Percentiles rank a stretch among this genome's conserved stretches.
phyloP scores from a whole-genome alignment of 2,888 invertebrate species.

The Melinaea menophilus region DNA sequence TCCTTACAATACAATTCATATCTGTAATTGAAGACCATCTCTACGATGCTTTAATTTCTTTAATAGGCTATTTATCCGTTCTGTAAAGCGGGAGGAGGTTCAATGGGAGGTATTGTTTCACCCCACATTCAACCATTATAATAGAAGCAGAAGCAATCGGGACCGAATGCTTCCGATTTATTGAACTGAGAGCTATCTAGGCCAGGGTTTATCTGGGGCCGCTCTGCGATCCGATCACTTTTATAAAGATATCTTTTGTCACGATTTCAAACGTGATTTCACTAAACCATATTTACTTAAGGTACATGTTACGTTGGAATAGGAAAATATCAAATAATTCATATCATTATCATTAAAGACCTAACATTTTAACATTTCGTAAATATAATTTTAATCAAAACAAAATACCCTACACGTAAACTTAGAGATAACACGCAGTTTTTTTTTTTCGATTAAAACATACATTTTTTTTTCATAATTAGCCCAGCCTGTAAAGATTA shows the following conservation, averaged over 20 bases:
- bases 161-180: constrained; percentile 6
- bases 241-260: constrained; percentile 5
- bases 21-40: not conserved
- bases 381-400: too few relatives aligned
- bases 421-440: too few relatives aligned
- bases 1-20: not conserved
- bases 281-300: not conserved
- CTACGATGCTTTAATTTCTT: not conserved
- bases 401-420: too few relatives aligned
- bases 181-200: constrained; percentile 9
- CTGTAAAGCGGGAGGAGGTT: not conserved
- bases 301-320: not conserved
- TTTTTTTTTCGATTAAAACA: too few relatives aligned
- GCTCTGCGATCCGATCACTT: constrained; percentile 2
- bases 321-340: not conserved
- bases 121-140: constrained; percentile 3
- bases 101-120: not conserved
- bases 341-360: too few relatives aligned
- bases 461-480: too few relatives aligned
- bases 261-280: not conserved
- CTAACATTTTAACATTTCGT: too few relatives aligned
- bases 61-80: not conserved
- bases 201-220: constrained; percentile 11
- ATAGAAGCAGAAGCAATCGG: constrained; percentile 5
- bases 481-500: too few relatives aligned